These are phyloP conservation scores for Acipenser oxyrinchus DNA, from an alignment of 2,797 vertebrate genomes.

Conservation along the genomic window DNA sequence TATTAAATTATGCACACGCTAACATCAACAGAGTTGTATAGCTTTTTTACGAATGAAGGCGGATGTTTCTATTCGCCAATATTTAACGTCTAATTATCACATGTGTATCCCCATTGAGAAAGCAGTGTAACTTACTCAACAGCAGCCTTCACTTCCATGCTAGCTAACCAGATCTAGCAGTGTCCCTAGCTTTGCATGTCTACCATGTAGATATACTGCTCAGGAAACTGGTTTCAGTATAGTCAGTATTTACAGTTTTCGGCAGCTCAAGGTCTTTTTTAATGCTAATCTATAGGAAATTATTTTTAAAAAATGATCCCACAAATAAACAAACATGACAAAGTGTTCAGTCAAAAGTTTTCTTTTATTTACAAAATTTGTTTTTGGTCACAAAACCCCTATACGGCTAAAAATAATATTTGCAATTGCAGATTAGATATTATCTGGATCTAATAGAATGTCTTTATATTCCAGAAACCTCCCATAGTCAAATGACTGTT, in stretches of 20 bases:
- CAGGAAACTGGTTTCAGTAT: no score
- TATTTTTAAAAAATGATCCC: neutral
- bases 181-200: no score
- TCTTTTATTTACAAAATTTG: neutral
- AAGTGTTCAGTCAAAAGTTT: neutral
- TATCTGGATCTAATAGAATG: neutral
- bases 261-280: neutral
- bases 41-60: no score
- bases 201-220: no score
- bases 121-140: no score
- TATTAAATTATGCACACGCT: no score
- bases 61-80: no score
- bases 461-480: neutral
- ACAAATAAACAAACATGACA: neutral
- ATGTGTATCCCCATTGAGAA: no score
- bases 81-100: no score
- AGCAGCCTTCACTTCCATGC: no score
- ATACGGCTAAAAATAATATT: conserved; percentile 2
- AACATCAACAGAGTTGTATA: no score
- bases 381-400: neutral
- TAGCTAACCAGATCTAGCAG: no score
- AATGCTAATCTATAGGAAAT: neutral
- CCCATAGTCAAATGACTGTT: neutral
- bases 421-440: neutral
- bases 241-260: neutral